Conservation (phyloP, 2,797 vertebrate species). For the Hylomyscus alleni region DNA sequence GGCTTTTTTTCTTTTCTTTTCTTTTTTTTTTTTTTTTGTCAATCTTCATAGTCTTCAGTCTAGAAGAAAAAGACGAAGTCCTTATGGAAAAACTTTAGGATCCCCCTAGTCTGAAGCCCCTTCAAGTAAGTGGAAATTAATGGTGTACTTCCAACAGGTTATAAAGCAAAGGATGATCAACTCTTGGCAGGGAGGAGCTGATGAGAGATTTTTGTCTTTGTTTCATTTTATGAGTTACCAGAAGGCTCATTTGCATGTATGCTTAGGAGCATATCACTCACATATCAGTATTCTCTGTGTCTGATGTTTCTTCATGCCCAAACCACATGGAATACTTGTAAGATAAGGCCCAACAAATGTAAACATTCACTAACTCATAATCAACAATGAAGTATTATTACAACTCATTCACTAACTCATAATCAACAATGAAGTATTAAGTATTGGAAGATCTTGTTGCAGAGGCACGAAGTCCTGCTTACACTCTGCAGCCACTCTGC, state of each 20-base stretch:
- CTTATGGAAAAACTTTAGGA: background rate
- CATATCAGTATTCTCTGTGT: background rate
- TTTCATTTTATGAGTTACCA: conserved; percentile 59
- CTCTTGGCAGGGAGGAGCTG: background rate
- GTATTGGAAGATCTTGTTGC: background rate
- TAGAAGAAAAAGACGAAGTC: conserved; percentile 25
- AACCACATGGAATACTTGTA: conserved; percentile 22
- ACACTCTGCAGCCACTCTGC: background rate
- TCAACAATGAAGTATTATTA: background rate
- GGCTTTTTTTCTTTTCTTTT: background rate
- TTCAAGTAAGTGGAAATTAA: conserved; percentile 54
- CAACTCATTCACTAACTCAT: background rate
- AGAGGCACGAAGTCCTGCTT: background rate
- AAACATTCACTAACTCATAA: background rate
- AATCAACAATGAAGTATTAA: background rate
- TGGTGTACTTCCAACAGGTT: background rate
- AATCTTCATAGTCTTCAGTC: conserved; percentile 22
- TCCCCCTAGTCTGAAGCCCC: background rate
- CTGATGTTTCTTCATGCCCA: conserved; percentile 17
- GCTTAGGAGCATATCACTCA: background rate
- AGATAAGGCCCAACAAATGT: conserved; percentile 40
- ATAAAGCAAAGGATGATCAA: background rate
- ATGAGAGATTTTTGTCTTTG: conserved; percentile 52
- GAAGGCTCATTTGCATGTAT: conserved; percentile 17
- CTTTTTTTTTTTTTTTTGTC: conserved; percentile 39